Evolutionary conservation across 2,113 vertebrate species (phyloP), one percentile per base, ranked within the genome.

Genomic region (Pipra filicauda): DNA sequence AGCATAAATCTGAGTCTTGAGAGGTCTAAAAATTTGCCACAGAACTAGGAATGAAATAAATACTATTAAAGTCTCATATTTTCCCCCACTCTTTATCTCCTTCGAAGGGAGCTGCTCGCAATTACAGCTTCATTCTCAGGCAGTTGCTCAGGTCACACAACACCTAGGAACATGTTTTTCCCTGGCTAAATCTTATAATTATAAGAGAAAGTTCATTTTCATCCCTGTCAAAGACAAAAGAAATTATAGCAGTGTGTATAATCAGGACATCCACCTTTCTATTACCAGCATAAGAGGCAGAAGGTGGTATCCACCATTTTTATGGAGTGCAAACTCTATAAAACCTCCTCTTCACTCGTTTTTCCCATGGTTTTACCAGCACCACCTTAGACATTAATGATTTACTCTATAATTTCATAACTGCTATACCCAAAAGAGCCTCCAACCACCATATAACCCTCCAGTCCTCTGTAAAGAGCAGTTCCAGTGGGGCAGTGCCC

Each of bases 161-260:
- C 8, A 79, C 4, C 4, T 35, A 72, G 6, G 8, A 75, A 20
- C 1, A 0, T 13, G 1, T 8, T 30, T 33, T 72, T 23, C 27
- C 12, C 11, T 10, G 43, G 5, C 0, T 52, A 57, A 35, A 15
- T 8, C 2, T 43, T 58, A 41, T 18, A 46, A 18, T 21, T 39
- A 5, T 16, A 64, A 48, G 5, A 65, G 72, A 14, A 2, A 22
- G 11, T 51, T 48, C 1, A 5, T 49, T 88, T 67, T 26, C 8
- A 7, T 52, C 8, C 10, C 39, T 46, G 1, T 24, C 11, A n/a
- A 41, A 31, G 5, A 16, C 9, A 61, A 12, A 67, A 61, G 0
- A 6, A 62, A 22, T 17, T 9, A 58, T 0, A 64, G 8, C 3
- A 82, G 12, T 35, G n/a, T 17, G 35, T 9, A 21, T 52, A 43